Conservation (phyloP, 1,140 invertebrate genomes). For the Drosophila tristis region DNA sequence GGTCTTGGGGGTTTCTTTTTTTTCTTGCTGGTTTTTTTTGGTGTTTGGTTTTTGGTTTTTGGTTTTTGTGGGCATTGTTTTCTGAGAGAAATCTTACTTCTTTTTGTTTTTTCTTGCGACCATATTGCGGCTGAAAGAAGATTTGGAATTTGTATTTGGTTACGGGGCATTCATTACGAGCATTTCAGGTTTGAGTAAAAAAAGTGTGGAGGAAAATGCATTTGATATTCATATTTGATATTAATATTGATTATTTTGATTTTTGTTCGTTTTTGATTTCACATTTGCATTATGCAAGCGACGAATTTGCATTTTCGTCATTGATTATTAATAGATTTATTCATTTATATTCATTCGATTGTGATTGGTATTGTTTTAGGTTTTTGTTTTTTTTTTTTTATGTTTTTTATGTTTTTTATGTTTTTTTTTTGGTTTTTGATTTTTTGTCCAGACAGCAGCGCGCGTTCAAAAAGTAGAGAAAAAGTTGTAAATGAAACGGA, state of each 20-base stretch:
- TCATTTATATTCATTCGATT: conserved; percentile 31
- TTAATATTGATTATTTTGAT: neutral
- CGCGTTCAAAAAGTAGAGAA: conserved; percentile 78
- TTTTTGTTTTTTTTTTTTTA: conserved; percentile 16
- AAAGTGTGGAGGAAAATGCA: conserved; percentile 32
- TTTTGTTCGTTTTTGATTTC: conserved; percentile 19
- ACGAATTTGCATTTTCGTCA: conserved; percentile 55
- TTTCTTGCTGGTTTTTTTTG: conserved; percentile 20
- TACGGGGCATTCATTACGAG: conserved; percentile 47
- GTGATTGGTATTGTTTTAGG: conserved; percentile 11
- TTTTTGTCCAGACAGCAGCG: conserved; percentile 72
- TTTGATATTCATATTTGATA: conserved; percentile 24
- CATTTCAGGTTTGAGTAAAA: conserved; percentile 49
- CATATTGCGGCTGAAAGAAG: conserved; percentile 87
- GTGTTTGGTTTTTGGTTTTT: conserved; percentile 45
- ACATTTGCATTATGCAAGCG: conserved; percentile 57
- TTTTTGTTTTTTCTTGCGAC: conserved; percentile 98
- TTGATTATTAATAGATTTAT: conserved; percentile 36
- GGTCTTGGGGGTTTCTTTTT: conserved; percentile 13
- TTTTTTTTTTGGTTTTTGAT: conserved; percentile 27
- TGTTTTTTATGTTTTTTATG: conserved; percentile 10
- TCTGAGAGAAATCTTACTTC: conserved; percentile 91
- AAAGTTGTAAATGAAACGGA: conserved; percentile 76
- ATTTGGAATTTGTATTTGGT: conserved; percentile 78
- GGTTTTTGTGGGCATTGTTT: conserved; percentile 5